Evolutionary conservation across 2,113 vertebrate species (phyloP).

Genomic region (Python bivittatus): DNA sequence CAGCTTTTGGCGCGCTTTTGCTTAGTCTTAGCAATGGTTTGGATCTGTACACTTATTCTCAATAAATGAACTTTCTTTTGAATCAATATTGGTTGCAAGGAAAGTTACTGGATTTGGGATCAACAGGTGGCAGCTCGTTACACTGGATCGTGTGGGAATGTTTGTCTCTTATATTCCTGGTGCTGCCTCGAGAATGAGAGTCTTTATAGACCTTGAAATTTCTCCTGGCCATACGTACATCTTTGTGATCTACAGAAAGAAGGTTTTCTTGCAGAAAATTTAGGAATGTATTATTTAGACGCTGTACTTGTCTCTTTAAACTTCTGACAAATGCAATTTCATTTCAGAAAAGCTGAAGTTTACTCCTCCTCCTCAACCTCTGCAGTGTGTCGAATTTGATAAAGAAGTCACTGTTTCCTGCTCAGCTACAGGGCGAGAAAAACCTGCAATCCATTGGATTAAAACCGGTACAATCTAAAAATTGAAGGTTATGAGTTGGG

Average conservation of each 20-base stretch:
- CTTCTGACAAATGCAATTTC: background rate
- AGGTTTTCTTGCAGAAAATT: background rate
- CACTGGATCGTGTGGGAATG: background rate
- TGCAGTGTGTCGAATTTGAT: constrained; percentile 94
- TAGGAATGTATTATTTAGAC: background rate
- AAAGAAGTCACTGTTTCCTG: constrained; percentile 88
- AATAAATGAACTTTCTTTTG: too few species aligned
- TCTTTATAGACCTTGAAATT: background rate
- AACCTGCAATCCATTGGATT: constrained; percentile 89
- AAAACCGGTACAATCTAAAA: constrained; percentile 81
- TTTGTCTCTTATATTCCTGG: background rate
- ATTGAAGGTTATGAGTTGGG: background rate
- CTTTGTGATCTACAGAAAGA: background rate
- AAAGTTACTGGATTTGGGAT: too few species aligned
- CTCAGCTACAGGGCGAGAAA: constrained; percentile 88
- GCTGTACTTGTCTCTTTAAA: background rate
- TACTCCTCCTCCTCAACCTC: constrained; percentile 86
- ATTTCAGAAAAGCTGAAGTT: constrained; percentile 95
- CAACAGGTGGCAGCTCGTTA: too few species aligned
- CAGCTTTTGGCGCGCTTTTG: too few species aligned
- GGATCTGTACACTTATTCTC: too few species aligned
- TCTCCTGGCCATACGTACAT: background rate
- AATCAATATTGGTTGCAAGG: too few species aligned
- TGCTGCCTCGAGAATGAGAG: background rate
- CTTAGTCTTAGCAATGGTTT: too few species aligned